Evolutionary conservation across 2,113 vertebrate species (phyloP), one percentile per base, ranked within the genome.

Genomic region (Henicopernis longicauda): DNA sequence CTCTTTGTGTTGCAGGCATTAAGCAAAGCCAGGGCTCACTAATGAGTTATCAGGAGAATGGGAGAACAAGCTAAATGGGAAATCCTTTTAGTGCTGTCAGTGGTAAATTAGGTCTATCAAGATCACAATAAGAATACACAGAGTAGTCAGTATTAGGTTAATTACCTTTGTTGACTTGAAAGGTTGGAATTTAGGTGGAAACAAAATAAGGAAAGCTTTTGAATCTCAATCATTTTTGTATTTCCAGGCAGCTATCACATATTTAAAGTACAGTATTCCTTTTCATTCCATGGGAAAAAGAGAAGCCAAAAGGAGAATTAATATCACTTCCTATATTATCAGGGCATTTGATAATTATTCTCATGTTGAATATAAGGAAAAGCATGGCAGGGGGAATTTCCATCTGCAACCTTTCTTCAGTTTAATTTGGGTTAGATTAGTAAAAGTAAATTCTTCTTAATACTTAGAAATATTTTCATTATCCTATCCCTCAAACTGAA

Each of bases 11-110:
- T 77, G 84, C 76, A 72, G 44, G 59, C 88, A 95, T 90, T 85
- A 94, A 93, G 91, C 73, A 96, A 94, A 96, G 50, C 82, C 71
- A 90, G 25, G 23, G 55, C 55, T 97, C 16, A 42, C 73, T 97
- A 97, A 94, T 89, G 84, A 95, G 52, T 88, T 95, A 95, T 77
- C 89, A 83, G 54, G 61, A 97, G 90, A 95, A 61, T 89, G 85
- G 83, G 86, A 95, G 57, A 97, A 84, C 42, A 82, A 94, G 25
- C 52, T 91, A 96, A 97, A 96, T 54, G 27, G 80, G 29, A 62
- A 98, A 92, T 95, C 42, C 29, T 96, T 97, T 95, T 67, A 89
- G 84, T 49, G 36, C 27, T 96, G 57, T 86, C 73, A 83, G 22
- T 87, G 74, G 63, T 74, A 95, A 97, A 97, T 89, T 95, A 89